Evolutionary conservation across 2,797 vertebrate species (phyloP).

Genomic region (Brachyrhaphis roseni): DNA sequence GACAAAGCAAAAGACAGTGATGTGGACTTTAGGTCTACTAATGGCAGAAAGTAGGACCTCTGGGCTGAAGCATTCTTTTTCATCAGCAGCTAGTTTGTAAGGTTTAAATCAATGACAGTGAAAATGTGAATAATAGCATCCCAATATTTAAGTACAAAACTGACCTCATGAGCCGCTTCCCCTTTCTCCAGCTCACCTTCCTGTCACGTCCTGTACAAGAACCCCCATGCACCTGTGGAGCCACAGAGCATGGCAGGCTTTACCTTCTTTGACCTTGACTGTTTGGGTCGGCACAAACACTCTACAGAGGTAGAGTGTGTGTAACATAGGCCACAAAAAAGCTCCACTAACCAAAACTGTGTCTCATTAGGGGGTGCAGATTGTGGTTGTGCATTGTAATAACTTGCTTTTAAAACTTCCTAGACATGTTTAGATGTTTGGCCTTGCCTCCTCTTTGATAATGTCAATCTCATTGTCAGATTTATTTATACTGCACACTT

Average conservation of each 20-base stretch:
- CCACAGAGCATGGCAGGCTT: constrained; percentile 54
- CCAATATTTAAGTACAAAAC: constrained; percentile 54
- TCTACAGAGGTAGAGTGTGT: constrained; percentile 38
- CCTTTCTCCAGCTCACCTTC: constrained; percentile 48
- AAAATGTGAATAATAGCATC: constrained; percentile 62
- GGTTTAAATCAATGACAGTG: constrained; percentile 55
- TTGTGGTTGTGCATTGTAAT: constrained; percentile 29
- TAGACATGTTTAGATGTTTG: neutral
- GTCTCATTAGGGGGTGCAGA: neutral
- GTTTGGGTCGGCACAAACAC: constrained; percentile 43
- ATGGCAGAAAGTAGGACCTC: constrained; percentile 40
- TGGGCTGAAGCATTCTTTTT: constrained; percentile 55
- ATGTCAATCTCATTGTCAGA: neutral
- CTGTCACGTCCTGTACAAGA: constrained; percentile 26
- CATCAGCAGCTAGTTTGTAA: constrained; percentile 55
- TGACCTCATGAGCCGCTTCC: constrained; percentile 42
- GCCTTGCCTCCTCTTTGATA: neutral
- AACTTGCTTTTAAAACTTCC: neutral
- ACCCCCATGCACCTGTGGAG: constrained; percentile 38
- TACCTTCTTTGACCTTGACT: constrained; percentile 74
- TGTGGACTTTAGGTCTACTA: neutral
- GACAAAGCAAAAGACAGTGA: constrained; percentile 38
- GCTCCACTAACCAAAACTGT: constrained; percentile 45
- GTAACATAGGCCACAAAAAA: constrained; percentile 46
- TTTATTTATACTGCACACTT: neutral